These are phyloP conservation scores for Cephus pulcher DNA, from an alignment of 2,888 invertebrate species.

Conservation along the genomic window DNA sequence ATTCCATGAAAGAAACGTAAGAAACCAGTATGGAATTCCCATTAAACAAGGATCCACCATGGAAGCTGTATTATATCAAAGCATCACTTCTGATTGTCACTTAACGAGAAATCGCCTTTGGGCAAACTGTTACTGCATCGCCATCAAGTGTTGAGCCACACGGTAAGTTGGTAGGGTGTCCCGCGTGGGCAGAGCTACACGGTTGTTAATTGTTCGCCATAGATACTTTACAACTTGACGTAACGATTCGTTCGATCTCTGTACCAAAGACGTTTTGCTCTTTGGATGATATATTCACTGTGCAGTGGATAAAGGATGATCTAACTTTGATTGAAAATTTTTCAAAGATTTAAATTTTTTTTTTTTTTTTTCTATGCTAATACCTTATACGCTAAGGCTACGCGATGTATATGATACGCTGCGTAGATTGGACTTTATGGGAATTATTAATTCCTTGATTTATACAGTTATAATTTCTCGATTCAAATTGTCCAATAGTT, in stretches of 20 bases:
- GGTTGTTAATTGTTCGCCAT: constrained; percentile 59
- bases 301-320: neutral
- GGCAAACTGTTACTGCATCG: constrained; percentile 52
- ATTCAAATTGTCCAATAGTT: constrained; percentile 48
- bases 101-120: constrained; percentile 61
- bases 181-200: constrained; percentile 49
- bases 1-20: neutral
- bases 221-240: constrained; percentile 50
- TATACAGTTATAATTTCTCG: constrained; percentile 40
- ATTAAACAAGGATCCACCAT: neutral
- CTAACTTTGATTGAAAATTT: neutral
- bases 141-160: constrained; percentile 30
- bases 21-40: neutral
- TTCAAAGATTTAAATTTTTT: neutral
- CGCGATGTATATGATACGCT: too few species aligned
- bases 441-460: neutral
- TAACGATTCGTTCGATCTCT: neutral
- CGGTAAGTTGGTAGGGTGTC: constrained; percentile 15
- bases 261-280: neutral
- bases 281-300: too few species aligned
- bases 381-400: neutral
- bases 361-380: neutral
- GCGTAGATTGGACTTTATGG: neutral
- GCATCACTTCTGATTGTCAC: constrained; percentile 60
- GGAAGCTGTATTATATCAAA: constrained; percentile 46